These are phyloP conservation scores for Pollenia angustigena DNA, from an alignment of 2,888 invertebrate genomes.

Conservation along the genomic window DNA sequence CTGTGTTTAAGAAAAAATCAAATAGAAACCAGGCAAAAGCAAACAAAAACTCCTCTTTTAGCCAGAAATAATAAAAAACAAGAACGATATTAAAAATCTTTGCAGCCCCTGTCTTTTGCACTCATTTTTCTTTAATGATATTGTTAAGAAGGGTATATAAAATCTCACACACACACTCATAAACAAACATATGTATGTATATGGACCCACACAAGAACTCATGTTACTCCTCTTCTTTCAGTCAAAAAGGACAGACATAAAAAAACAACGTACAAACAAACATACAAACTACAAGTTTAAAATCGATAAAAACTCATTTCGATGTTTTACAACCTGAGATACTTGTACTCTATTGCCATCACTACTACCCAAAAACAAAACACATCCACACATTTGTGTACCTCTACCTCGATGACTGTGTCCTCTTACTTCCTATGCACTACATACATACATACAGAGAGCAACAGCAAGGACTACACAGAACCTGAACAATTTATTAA, in stretches of 20 bases:
- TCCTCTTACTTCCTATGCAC: neutral
- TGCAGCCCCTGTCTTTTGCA: constrained; percentile 66
- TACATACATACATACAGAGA: neutral
- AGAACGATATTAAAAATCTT: constrained; percentile 7
- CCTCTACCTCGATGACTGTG: constrained; percentile 21
- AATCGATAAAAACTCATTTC: constrained; percentile 75
- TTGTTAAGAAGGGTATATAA: constrained; percentile 29
- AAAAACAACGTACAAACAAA: neutral
- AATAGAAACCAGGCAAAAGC: constrained; percentile 2
- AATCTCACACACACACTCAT: neutral
- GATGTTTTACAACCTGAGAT: constrained; percentile 73
- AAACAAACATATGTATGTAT: neutral
- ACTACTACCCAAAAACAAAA: constrained; percentile 4
- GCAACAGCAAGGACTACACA: constrained; percentile 9
- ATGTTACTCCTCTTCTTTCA: constrained; percentile 25
- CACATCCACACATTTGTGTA: constrained; percentile 19
- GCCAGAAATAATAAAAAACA: neutral
- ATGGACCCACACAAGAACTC: neutral
- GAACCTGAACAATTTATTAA: constrained; percentile 52
- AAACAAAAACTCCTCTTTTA: constrained; percentile 53
- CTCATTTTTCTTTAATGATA: constrained; percentile 51
- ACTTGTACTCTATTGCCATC: constrained; percentile 47
- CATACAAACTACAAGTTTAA: constrained; percentile 61
- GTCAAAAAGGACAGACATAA: constrained; percentile 42
- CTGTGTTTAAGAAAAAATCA: constrained; percentile 42